Percentiles rank a stretch among this genome's conserved stretches.
Evolutionary conservation across 2,888 invertebrate genomes (phyloP).

Genomic region (Actias luna): DNA sequence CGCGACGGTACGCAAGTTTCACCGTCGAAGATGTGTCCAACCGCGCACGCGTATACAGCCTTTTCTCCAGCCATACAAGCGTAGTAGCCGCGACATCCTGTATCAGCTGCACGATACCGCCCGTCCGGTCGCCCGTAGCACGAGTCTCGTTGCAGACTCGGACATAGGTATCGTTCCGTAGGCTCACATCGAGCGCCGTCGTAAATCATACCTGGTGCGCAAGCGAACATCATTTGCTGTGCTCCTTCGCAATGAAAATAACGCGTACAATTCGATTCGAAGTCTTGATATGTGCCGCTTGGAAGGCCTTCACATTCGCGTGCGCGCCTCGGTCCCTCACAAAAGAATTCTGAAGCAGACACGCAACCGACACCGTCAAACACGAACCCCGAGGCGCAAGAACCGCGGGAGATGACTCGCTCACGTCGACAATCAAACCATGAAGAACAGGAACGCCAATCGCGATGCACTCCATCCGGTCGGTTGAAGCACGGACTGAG

Average conservation of each 20-base stretch:
- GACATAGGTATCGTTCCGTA: slow-evolving; percentile 61
- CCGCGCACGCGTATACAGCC: slow-evolving; percentile 81
- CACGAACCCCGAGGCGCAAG: slow-evolving; percentile 68
- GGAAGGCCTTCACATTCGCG: slow-evolving; percentile 70
- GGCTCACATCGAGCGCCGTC: slow-evolving; percentile 72
- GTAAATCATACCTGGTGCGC: slow-evolving; percentile 63
- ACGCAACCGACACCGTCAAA: slow-evolving; percentile 78
- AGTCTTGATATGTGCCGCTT: slow-evolving; percentile 80
- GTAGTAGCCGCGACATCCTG: slow-evolving; percentile 82
- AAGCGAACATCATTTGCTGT: slow-evolving; percentile 62
- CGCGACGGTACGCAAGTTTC: slow-evolving; percentile 73
- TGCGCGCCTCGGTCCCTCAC: slow-evolving; percentile 69
- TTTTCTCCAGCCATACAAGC: slow-evolving; percentile 80
- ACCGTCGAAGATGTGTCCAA: slow-evolving; percentile 78
- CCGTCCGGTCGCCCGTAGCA: slow-evolving; percentile 80
- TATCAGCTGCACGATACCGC: slow-evolving; percentile 72
- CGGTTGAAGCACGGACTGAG: slow-evolving; percentile 72
- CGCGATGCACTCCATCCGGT: slow-evolving; percentile 67
- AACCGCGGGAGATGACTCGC: slow-evolving; percentile 65
- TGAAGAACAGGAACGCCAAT: slow-evolving; percentile 71
- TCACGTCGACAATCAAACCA: slow-evolving; percentile 78
- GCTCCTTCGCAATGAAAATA: slow-evolving; percentile 76
- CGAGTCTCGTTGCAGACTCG: slow-evolving; percentile 72
- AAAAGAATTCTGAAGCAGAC: slow-evolving; percentile 58
- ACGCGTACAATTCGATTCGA: slow-evolving; percentile 74